These are phyloP conservation scores for Callaeas wilsoni DNA, from an alignment of 2,113 vertebrate species.

Conservation along the genomic window DNA sequence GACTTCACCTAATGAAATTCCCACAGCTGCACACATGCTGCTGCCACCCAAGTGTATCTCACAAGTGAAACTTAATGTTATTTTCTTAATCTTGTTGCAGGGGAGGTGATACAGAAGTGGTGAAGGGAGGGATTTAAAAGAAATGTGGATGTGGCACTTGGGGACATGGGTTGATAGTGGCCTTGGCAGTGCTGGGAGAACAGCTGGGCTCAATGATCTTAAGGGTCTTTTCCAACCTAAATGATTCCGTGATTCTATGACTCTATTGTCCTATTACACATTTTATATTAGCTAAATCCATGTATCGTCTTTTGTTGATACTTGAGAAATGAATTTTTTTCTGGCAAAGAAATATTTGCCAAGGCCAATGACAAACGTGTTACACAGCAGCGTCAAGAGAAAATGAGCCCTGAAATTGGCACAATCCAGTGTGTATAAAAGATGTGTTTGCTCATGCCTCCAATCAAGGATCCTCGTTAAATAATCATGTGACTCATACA, in stretches of 20 bases:
- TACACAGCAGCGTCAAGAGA: not conserved
- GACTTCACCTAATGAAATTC: not conserved
- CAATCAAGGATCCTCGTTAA: not conserved
- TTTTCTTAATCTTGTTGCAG: not conserved
- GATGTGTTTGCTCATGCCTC: not conserved
- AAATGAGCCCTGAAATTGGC: not conserved
- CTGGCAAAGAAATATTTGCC: not conserved
- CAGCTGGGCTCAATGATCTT: not conserved
- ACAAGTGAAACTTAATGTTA: not conserved
- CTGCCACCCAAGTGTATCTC: not conserved
- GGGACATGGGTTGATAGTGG: not conserved
- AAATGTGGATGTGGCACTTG: not conserved
- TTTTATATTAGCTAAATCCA: not conserved
- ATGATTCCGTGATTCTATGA: not conserved
- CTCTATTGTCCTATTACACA: not conserved
- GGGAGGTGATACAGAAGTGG: not conserved
- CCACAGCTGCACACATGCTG: not conserved
- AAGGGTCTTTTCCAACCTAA: not conserved
- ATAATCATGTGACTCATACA: not conserved
- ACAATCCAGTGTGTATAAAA: not conserved
- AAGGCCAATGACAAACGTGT: not conserved
- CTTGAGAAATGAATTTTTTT: not conserved
- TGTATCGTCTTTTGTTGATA: not conserved
- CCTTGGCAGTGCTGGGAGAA: not conserved
- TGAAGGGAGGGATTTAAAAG: not conserved